phyloP scores from a whole-genome alignment of 2,888 invertebrate species.

The Arctia plantaginis region DNA sequence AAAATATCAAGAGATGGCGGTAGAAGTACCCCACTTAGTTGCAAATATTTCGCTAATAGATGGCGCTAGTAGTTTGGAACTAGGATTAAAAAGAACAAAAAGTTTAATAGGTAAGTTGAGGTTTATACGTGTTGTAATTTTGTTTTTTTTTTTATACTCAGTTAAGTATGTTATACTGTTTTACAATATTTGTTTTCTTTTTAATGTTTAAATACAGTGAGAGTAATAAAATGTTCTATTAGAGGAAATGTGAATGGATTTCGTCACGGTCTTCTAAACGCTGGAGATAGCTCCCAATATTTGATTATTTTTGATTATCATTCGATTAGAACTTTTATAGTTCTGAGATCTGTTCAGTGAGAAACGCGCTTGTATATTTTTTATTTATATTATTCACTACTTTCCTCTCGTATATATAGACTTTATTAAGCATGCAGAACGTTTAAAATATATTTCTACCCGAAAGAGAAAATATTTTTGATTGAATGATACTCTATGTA shows the following conservation, averaged over 20 bases:
- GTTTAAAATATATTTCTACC: too few species aligned
- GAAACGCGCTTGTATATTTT: too few species aligned
- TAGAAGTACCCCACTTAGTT: slow-evolving; percentile 17
- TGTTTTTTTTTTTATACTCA: background rate
- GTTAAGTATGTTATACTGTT: too few species aligned
- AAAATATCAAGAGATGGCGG: slow-evolving; percentile 62
- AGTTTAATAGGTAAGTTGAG: background rate
- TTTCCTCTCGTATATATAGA: too few species aligned
- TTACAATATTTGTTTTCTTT: background rate
- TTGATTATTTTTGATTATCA: too few species aligned
- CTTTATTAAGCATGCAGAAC: too few species aligned
- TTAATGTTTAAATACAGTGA: too few species aligned
- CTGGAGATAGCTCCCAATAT: too few species aligned
- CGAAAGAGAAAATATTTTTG: background rate
- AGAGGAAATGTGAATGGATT: background rate
- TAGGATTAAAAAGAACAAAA: slow-evolving; percentile 41
- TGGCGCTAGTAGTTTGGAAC: slow-evolving; percentile 41
- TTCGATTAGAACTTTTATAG: too few species aligned
- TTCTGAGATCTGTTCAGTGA: too few species aligned
- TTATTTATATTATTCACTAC: too few species aligned
- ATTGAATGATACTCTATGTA: background rate
- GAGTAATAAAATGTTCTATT: background rate
- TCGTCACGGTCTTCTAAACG: background rate
- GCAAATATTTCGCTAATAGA: slow-evolving; percentile 31
- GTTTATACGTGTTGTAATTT: slow-evolving; percentile 3